Conservation (phyloP, 2,888 invertebrate genomes). For the Drosophila mercatorum region DNA sequence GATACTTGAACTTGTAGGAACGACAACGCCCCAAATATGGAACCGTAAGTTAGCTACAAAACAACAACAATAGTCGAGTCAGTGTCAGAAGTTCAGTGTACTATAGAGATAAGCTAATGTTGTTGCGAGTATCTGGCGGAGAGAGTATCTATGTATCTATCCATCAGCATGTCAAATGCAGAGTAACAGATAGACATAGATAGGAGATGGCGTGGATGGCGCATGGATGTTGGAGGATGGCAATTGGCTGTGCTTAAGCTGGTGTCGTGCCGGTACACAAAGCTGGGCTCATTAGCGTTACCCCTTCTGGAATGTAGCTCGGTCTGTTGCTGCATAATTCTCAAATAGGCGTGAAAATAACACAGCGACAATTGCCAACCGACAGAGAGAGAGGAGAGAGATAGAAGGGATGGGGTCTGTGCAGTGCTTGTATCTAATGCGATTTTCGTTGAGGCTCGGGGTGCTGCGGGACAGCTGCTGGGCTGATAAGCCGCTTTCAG, state of each 20-base stretch:
- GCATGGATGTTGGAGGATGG: background rate
- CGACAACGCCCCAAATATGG: constrained; percentile 69
- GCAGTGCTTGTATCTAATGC: constrained; percentile 60
- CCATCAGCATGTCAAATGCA: constrained; percentile 8
- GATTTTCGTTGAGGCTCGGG: constrained; percentile 50
- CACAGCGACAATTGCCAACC: constrained; percentile 39
- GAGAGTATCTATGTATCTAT: constrained; percentile 16
- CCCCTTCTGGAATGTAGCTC: constrained; percentile 42
- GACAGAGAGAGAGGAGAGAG: background rate
- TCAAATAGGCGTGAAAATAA: constrained; percentile 65
- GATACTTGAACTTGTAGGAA: constrained; percentile 63
- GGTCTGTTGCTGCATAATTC: constrained; percentile 60
- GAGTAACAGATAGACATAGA: background rate
- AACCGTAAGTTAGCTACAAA: constrained; percentile 24
- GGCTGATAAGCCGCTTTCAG: constrained; percentile 70
- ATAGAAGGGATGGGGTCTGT: background rate
- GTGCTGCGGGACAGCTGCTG: constrained; percentile 46
- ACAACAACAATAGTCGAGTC: constrained; percentile 22
- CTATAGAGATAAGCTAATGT: constrained; percentile 62
- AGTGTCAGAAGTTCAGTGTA: constrained; percentile 64
- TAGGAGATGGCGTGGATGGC: background rate
- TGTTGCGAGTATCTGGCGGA: constrained; percentile 27
- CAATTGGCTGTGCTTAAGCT: constrained; percentile 37
- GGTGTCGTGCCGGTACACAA: constrained; percentile 68
- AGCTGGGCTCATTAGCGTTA: constrained; percentile 66